Evolutionary conservation across 2,888 invertebrate genomes (phyloP), one percentile per base, ranked within the genome.

Genomic region (Halictus quadricinctus): DNA sequence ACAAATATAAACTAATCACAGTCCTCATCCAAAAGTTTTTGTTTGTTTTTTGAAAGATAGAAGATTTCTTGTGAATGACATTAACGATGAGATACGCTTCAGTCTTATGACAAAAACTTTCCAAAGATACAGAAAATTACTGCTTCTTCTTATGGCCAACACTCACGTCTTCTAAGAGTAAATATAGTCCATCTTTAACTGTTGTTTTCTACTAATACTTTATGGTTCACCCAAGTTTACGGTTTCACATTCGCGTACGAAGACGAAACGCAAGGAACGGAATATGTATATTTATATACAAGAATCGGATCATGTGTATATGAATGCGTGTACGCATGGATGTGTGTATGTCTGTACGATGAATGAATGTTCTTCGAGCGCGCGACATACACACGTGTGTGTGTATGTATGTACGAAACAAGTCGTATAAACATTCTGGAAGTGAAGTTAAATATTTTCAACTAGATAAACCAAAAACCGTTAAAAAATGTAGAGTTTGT

Each of bases 371-470:
- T 18, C 36, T 18, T 18, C 36, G 10, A 10, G 10, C n/a, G 46
- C 64, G 25, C 77, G 25, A n/a, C n/a, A n/a, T n/a, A n/a, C 64
- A 36, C 29, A 0, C 73, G 64, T 64, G 29, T 64, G n/a, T 13
- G 25, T 85, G 84, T 84, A 84, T 84, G 86, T 87, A 89, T 89
- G 88, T 90, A 88, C 88, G 87, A 88, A 89, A 89, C 88, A 88
- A 78, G 77, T 83, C 70, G 84, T 76, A 78, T 84, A 89, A 83
- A 88, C 87, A 82, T 76, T 86, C 85, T 87, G 86, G 73, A 82
- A 88, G 82, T 83, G 85, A 72, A 80, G 83, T 85, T 76, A 76
- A 58, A 81, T 75, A 50, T 54, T 82, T 60, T 46, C 66, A 46
- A 78, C 70, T 70, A 70, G 36, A 78, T 25, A 29, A 70, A 73